Percentiles rank a stretch among this genome's conserved stretches.
These are phyloP conservation scores for Echiichthys vipera DNA, from an alignment of 2,797 vertebrate genomes.

Conservation along the genomic window DNA sequence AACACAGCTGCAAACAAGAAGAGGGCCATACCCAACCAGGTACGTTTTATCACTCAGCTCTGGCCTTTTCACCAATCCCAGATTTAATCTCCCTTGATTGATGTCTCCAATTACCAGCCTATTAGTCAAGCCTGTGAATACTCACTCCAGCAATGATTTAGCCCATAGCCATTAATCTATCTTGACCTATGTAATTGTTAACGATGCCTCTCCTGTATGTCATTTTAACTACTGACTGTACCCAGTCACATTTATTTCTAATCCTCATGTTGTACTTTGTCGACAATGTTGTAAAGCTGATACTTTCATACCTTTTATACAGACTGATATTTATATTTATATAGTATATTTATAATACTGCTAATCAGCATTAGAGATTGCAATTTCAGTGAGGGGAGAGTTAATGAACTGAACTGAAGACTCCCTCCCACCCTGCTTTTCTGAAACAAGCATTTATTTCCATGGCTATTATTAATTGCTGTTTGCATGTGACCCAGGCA, in stretches of 20 bases:
- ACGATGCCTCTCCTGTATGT: slow-evolving; percentile 16
- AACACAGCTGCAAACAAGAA: slow-evolving; percentile 94
- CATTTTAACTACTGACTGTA: slow-evolving; percentile 10
- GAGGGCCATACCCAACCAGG: slow-evolving; percentile 95
- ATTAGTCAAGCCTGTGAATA: slow-evolving; percentile 55
- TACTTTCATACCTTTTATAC: slow-evolving; percentile 14
- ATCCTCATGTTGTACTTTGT: slow-evolving; percentile 23
- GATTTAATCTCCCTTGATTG: slow-evolving; percentile 48
- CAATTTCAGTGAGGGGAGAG: slow-evolving; percentile 36
- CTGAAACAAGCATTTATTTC: slow-evolving; percentile 53
- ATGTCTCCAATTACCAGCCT: slow-evolving; percentile 44
- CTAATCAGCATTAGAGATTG: slow-evolving; percentile 17
- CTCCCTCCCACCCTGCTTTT: slow-evolving; percentile 45
- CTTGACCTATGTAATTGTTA: slow-evolving; percentile 23
- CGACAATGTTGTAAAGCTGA: slow-evolving; percentile 4
- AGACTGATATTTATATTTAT: slow-evolving; percentile 4
- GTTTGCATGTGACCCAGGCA: slow-evolving; percentile 78
- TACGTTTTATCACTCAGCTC: slow-evolving; percentile 67
- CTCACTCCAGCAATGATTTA: slow-evolving; percentile 35
- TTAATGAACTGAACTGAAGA: slow-evolving; percentile 29
- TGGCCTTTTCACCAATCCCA: slow-evolving; percentile 47
- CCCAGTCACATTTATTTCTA: slow-evolving; percentile 23
- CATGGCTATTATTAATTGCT: slow-evolving; percentile 64
- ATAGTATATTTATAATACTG: not conserved
- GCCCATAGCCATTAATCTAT: slow-evolving; percentile 34